Base-by-base conservation (phyloP, 2,888 invertebrate genomes). In the Encarsia formosa region DNA sequence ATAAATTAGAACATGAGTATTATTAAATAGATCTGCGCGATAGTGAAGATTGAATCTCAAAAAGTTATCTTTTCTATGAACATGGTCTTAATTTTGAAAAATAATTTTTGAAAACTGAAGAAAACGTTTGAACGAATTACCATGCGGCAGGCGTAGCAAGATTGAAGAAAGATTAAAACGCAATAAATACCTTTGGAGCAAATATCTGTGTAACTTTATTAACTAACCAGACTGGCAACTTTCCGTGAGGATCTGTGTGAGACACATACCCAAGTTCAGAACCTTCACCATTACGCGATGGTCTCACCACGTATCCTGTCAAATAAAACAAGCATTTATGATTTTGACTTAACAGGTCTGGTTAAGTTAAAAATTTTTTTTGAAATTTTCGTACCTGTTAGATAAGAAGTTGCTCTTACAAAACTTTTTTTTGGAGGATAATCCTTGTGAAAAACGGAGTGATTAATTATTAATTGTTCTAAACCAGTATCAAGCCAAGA, bases 401-500 rank as follows among this genome's bases (percentile, higher is more conserved):
- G 70, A 68, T 80, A 79, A 34, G 83, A 83, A 29, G 80, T 79
- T 23, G 81, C 85, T 60, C 86, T 81, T 54, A 94, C 84, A 72
- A 82, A 90, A 41, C 88, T 88, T 70, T 91, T 91, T 67, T 82
- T 82, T 1, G 88, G 88, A 18, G 92, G 91, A 74, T 83, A 88
- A 73, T 88, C 86, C 71, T 86, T 86, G 74, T 94, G 93, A 74
- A 82, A 86, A 53, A 95, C 88, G 24, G 93, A 93, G 77, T 94
- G 93, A 76, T 91, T 92, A 62, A 93, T 79, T 70, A 94, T 89
- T 75, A 89, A 81, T 78, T 90, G 91, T 75, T 93, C 92, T 54
- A 82, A 75, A 22, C 88, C 91, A 41, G 87, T 85, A 73, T 92
- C 92, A 60, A 93, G 78, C 94, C 94, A 94, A 16, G 92, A 92